Conservation (phyloP, 2,888 invertebrate genomes). For the Zygogramma bicolorata region DNA sequence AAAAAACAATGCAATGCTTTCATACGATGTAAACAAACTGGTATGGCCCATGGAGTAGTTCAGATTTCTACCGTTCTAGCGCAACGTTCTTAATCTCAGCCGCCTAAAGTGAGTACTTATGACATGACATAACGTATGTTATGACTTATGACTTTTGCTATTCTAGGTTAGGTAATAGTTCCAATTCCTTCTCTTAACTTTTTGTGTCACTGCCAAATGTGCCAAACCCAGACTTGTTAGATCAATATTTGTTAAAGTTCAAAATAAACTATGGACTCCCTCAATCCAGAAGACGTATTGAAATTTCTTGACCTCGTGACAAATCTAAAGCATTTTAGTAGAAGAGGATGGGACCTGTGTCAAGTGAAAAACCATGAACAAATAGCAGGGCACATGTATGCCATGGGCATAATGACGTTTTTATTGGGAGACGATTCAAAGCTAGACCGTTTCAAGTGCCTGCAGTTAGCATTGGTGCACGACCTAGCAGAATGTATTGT, state of each 20-base stretch:
- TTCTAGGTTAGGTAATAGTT: too few species aligned
- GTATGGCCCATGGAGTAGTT: too few species aligned
- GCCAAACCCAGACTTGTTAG: background rate
- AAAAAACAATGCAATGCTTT: too few species aligned
- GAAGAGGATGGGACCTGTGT: constrained; percentile 90
- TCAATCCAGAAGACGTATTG: constrained; percentile 60
- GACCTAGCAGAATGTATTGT: constrained; percentile 97
- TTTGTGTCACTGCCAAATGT: background rate
- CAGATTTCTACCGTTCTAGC: too few species aligned
- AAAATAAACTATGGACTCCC: constrained; percentile 56
- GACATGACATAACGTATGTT: too few species aligned
- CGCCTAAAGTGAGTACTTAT: too few species aligned
- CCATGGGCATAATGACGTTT: constrained; percentile 94
- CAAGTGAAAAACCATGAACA: constrained; percentile 87
- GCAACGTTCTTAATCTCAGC: too few species aligned
- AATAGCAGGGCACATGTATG: constrained; percentile 96
- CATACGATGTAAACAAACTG: too few species aligned
- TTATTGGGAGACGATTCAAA: constrained; percentile 75
- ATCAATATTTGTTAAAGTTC: background rate
- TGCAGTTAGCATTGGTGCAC: constrained; percentile 90
- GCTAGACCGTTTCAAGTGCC: constrained; percentile 76
- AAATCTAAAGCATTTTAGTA: constrained; percentile 75
- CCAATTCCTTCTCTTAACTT: background rate
- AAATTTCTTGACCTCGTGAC: constrained; percentile 61
- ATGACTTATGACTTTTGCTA: too few species aligned